Percentiles rank a stretch among this genome's conserved stretches.
phyloP scores from a whole-genome alignment of 1,140 invertebrate genomes.

The Diploscapter pachys region DNA sequence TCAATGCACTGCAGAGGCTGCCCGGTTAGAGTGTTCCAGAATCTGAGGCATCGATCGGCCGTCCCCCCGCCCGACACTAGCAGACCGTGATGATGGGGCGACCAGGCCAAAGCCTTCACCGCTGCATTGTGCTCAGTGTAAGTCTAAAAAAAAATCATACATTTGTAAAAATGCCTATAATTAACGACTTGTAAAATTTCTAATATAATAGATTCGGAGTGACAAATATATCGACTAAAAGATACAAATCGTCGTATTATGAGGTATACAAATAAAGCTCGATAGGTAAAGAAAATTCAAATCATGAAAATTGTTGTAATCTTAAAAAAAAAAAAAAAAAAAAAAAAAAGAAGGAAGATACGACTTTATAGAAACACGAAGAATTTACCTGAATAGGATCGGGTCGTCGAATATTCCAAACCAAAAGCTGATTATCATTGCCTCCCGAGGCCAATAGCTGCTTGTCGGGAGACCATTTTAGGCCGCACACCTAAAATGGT shows the following conservation, averaged over 20 bases:
- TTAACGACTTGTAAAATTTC: no score
- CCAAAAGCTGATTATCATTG: constrained; percentile 95
- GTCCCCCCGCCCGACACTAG: constrained; percentile 93
- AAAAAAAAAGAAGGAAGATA: background rate
- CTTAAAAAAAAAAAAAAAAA: no score
- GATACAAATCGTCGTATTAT: no score
- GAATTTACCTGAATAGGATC: constrained; percentile 65
- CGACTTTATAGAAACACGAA: constrained; percentile 59
- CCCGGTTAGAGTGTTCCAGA: constrained; percentile 98
- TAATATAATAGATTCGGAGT: no score
- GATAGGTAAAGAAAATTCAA: no score
- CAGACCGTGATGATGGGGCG: constrained; percentile 95
- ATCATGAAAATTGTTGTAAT: no score
- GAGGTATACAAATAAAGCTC: no score
- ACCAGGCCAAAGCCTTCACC: constrained; percentile 99
- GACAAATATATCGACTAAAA: no score
- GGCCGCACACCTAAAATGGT: constrained; percentile 74
- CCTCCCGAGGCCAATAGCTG: constrained; percentile 96
- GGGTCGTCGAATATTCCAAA: constrained; percentile 89
- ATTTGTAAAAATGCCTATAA: background rate
- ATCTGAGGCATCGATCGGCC: constrained; percentile 92
- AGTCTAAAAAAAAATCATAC: constrained; percentile 68
- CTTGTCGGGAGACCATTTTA: constrained; percentile 99
- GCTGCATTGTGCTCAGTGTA: constrained; percentile 96
- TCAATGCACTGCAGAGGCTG: constrained; percentile 98